Conservation (phyloP, 2,113 vertebrate genomes). For the Grus americana region DNA sequence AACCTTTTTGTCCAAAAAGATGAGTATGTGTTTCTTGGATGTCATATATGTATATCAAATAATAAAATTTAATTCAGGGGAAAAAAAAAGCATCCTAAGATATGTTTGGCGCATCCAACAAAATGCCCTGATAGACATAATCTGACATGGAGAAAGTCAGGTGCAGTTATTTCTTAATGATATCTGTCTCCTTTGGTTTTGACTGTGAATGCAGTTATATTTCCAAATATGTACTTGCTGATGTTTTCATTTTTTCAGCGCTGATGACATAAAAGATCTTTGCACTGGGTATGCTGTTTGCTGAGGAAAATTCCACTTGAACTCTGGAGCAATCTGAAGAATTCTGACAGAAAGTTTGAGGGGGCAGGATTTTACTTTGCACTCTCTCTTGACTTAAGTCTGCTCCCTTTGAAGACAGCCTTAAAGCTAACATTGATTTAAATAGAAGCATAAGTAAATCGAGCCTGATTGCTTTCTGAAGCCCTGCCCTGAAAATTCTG, state of each 20-base stretch:
- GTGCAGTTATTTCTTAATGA: neutral
- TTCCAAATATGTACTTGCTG: slow-evolving; percentile 62
- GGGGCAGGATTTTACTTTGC: slow-evolving; percentile 33
- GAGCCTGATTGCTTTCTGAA: neutral
- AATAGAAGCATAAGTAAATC: neutral
- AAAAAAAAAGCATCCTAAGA: neutral
- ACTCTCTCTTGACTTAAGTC: neutral
- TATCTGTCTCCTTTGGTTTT: neutral
- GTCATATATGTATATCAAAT: neutral
- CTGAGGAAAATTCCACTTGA: slow-evolving; percentile 68
- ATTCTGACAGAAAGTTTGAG: slow-evolving; percentile 55
- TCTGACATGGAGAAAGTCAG: neutral
- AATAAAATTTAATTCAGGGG: neutral
- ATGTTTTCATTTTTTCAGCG: slow-evolving; percentile 45
- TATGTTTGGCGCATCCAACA: neutral
- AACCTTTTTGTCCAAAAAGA: neutral
- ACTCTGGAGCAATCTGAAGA: slow-evolving; percentile 52
- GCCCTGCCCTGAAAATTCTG: neutral
- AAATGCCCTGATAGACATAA: neutral
- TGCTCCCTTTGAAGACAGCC: slow-evolving; percentile 24
- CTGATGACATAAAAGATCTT: slow-evolving; percentile 51
- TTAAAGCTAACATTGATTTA: slow-evolving; percentile 49
- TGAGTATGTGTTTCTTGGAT: neutral
- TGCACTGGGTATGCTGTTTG: slow-evolving; percentile 27
- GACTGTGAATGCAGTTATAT: neutral